Base-by-base conservation (phyloP, 2,888 invertebrate species). In the Ametastegia equiseti region DNA sequence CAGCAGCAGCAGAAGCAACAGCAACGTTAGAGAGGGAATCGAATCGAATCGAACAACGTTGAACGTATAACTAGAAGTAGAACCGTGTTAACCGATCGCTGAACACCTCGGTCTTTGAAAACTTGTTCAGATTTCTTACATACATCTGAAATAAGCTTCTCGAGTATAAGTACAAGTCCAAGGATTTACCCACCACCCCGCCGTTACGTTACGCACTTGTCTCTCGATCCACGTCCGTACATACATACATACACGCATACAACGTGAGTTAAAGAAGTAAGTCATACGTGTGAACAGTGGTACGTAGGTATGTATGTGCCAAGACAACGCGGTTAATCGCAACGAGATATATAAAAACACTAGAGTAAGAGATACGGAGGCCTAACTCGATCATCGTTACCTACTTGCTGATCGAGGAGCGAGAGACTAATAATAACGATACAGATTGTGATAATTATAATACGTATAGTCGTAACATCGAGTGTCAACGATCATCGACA, bases 1-100 rank as follows among this genome's bases (percentile, higher is more conserved):
- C 60, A 60, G 60, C 60, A 27, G 86, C 82, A 86, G 85, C 42
- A 63, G 27, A 30, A 30, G 9, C 63, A 23, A 27, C 9, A 63
- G 45, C 33, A 71, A 27, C 42, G 47, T 23, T 54, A 23, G 23
- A 60, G 60, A 6, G 42, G 42, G 42, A 60, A 60, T 15, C 15
- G 60, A 13, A 60, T 42, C 42, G 9, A 42, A 42, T 42, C 42
- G 42, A 6, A 42, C 42, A 42, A 9, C n/a, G n/a, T n/a, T n/a
- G n/a, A n/a, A n/a, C n/a, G n/a, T n/a, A 45, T 23, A 42, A 60
- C 60, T n/a, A n/a, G 60, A 1, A 60, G 60, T 60, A 71, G 45
- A n/a, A 27, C n/a, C 42, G n/a, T 23, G n/a, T 23, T 1, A 42
- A 47, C 27, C 30, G 60, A 60, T 30, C 30, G 30, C 47, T 47